These are phyloP conservation scores for Suillia variegata DNA, from an alignment of 2,888 invertebrate species.

Conservation along the genomic window DNA sequence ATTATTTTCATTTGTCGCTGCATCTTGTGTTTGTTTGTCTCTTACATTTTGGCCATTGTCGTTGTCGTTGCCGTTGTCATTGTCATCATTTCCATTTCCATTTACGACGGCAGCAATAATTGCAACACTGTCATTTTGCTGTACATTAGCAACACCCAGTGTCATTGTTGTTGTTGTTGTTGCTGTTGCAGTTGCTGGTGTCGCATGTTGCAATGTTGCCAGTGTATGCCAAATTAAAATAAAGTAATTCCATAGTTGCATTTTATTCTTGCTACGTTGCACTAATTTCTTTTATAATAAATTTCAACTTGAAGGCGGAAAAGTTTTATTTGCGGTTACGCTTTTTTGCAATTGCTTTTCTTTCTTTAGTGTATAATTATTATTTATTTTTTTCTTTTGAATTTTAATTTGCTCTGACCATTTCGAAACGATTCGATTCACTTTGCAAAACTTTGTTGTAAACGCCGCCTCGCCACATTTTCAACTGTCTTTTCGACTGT, in stretches of 20 bases:
- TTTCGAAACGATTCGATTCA: neutral
- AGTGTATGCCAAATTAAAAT: constrained; percentile 12
- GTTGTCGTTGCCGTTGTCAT: neutral
- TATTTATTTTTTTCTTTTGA: neutral
- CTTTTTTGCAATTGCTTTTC: no score
- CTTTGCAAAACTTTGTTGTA: constrained; percentile 5
- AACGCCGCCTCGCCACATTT: constrained; percentile 9
- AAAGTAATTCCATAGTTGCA: constrained; percentile 8
- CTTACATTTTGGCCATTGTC: no score
- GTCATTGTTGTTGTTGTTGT: constrained; percentile 5
- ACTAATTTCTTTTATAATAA: no score
- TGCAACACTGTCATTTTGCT: constrained; percentile 21
- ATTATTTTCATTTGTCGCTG: constrained; percentile 3
- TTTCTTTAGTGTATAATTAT: no score
- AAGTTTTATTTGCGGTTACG: no score
- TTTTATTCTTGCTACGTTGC: neutral
- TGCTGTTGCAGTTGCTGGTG: neutral
- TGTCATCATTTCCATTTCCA: no score
- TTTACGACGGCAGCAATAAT: neutral
- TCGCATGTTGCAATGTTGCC: neutral
- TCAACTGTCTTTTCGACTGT: constrained; percentile 13
- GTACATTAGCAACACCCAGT: constrained; percentile 8
- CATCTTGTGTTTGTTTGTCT: neutral
- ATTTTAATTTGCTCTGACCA: neutral
- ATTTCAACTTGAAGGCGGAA: no score